Percentiles rank a stretch among this genome's conserved stretches.
Conservation (phyloP, 2,888 invertebrate genomes). For the Didymodactylos carnosus region DNA sequence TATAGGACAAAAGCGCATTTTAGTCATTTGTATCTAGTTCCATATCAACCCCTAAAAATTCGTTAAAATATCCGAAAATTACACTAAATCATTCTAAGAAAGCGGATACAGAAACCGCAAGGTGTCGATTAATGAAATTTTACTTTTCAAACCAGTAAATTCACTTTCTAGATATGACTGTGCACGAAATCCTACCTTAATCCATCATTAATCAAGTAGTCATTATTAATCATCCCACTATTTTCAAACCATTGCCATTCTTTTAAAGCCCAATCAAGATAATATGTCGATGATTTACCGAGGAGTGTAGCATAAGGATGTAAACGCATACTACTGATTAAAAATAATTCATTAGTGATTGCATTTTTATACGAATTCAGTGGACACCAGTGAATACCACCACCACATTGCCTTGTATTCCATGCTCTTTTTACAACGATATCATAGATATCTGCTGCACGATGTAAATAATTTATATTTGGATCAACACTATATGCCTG, state of each 20-base stretch:
- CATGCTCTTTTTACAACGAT: neutral
- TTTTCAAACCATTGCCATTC: neutral
- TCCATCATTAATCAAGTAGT: neutral
- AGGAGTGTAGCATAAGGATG: neutral
- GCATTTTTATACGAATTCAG: neutral
- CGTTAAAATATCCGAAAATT: too few relatives aligned
- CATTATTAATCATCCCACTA: neutral
- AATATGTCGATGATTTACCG: neutral
- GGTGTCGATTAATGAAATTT: too few relatives aligned
- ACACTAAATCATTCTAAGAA: too few relatives aligned
- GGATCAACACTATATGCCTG: neutral
- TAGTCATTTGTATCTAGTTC: too few relatives aligned
- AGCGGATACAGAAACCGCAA: too few relatives aligned
- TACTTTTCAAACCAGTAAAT: too few relatives aligned
- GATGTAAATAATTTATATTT: neutral
- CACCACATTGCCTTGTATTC: neutral
- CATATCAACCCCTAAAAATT: too few relatives aligned
- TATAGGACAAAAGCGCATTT: too few relatives aligned
- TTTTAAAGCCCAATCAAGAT: neutral
- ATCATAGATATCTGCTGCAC: neutral
- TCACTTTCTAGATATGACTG: too few relatives aligned
- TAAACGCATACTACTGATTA: neutral
- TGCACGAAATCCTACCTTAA: too few relatives aligned
- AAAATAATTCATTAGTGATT: neutral
- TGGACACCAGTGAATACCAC: neutral